Base-by-base conservation (phyloP, 2,888 invertebrate species). In the Diadegma fenestrale region DNA sequence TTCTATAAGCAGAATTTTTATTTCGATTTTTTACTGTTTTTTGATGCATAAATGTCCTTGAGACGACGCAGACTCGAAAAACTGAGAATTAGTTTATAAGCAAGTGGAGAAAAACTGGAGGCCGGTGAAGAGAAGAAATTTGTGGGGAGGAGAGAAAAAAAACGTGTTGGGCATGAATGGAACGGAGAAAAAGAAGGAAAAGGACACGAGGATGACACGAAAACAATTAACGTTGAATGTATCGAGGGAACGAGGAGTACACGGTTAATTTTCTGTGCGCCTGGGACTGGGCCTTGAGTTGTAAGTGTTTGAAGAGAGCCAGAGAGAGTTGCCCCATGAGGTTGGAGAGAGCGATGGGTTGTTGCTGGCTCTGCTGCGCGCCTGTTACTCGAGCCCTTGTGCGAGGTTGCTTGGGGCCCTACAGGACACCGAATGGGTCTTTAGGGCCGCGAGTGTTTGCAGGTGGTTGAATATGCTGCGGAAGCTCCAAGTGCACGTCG, bases 361-460 rank as follows among this genome's bases (percentile, higher is more conserved):
- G 48, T 72, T 80, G 30, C 76, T 77, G 72, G 10, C 66, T 48
- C 69, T 80, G 51, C 77, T 85, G 85, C 30, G 72, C 80, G 80
- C 85, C 85, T 85, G 85, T 41, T 85, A 77, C 82, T 76, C 48
- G 77, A 77, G 80, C 85, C 82, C 85, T 82, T 80, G 72, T 58
- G 43, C 54, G 76, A 76, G 30, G 66, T 79, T 76, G 66, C 80
- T 71, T 76, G 45, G 82, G 82, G 79, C 76, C 82, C 79, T 82
- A 68, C 61, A 30, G 22, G 37, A 26, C 19, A 30, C 19, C 66
- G 48, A 41, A 51, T 19, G 22, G 58, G 79, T 58, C 14, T 54
- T 43, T 54, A n/a, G 66, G 48, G 72, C 33, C 58, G 66, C 43
- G 37, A 79, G 76, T 51, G 66, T 58, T 61, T 72, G 68, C 82